Percentiles rank a stretch among this genome's conserved stretches.
Conservation (phyloP, 2,888 invertebrate species). For the Diaprepes abbreviatus region DNA sequence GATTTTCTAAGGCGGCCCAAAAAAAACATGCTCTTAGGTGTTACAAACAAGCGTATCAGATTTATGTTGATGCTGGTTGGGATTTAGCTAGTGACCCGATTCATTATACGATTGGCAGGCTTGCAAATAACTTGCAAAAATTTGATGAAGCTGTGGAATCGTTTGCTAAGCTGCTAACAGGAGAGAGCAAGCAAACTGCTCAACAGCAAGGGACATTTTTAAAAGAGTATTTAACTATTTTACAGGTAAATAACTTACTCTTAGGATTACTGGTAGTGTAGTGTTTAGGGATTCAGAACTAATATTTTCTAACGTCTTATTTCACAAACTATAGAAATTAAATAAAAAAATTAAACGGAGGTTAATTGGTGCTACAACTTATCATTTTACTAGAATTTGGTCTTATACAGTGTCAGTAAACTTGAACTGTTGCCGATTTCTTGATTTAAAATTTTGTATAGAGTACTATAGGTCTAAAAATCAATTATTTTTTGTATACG, state of each 20-base stretch:
- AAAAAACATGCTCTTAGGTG: conserved; percentile 92
- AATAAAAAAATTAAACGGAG: too few species aligned
- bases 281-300: too few species aligned
- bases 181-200: conserved; percentile 78
- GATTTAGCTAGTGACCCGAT: conserved; percentile 95
- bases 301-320: too few species aligned
- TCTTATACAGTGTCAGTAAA: too few species aligned
- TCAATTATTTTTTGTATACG: too few species aligned
- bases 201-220: conserved; percentile 86
- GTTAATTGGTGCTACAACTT: too few species aligned
- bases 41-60: conserved; percentile 93
- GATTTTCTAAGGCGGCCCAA: conserved; percentile 94
- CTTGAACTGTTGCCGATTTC: too few species aligned
- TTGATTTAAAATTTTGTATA: too few species aligned
- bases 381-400: too few species aligned
- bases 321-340: too few species aligned
- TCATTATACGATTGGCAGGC: conserved; percentile 92
- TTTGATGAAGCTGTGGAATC: conserved; percentile 79
- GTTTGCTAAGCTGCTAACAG: conserved; percentile 82
- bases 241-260: conserved; percentile 82
- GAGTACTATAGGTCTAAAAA: too few species aligned
- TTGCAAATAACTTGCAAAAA: conserved; percentile 85
- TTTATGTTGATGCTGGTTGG: conserved; percentile 82
- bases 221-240: conserved; percentile 88
- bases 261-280: too few species aligned